These are phyloP conservation scores for Leptinotarsa tumamoca DNA, from an alignment of 2,888 invertebrate species.

Conservation along the genomic window DNA sequence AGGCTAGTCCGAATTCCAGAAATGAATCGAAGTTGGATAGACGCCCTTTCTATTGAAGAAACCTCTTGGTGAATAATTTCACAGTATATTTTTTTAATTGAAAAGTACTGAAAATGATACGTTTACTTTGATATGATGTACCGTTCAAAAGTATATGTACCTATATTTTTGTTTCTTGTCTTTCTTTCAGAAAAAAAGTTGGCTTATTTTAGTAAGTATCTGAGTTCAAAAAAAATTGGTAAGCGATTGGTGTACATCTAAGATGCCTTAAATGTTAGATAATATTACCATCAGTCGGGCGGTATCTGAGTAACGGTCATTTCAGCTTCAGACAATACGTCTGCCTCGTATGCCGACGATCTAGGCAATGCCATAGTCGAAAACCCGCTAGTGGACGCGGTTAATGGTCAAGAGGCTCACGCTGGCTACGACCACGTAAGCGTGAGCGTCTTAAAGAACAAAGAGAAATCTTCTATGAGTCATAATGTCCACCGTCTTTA, in stretches of 20 bases:
- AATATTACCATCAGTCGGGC: slow-evolving; percentile 47
- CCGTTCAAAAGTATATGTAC: too few relatives aligned
- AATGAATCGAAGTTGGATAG: too few relatives aligned
- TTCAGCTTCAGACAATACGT: slow-evolving; percentile 71
- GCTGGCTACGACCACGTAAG: slow-evolving; percentile 67
- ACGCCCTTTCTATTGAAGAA: too few relatives aligned
- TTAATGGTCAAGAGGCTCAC: slow-evolving; percentile 68
- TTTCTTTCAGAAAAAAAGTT: background rate
- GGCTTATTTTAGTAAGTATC: background rate
- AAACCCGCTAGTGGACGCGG: slow-evolving; percentile 72
- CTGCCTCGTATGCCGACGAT: slow-evolving; percentile 70
- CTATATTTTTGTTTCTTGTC: too few relatives aligned
- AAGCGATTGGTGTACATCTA: slow-evolving; percentile 40
- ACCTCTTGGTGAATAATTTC: too few relatives aligned
- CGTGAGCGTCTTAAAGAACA: slow-evolving; percentile 65
- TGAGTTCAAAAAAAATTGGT: background rate
- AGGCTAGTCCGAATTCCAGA: too few relatives aligned
- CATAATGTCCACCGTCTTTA: slow-evolving; percentile 55
- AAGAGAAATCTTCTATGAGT: slow-evolving; percentile 55
- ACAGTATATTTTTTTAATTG: too few relatives aligned
- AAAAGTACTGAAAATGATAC: too few relatives aligned
- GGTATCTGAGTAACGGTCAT: slow-evolving; percentile 73
- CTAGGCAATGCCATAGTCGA: slow-evolving; percentile 65
- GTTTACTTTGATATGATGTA: too few relatives aligned
- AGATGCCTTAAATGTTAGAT: slow-evolving; percentile 36